Evolutionary conservation across 2,113 vertebrate species (phyloP).

Genomic region (Phrynosoma platyrhinos): DNA sequence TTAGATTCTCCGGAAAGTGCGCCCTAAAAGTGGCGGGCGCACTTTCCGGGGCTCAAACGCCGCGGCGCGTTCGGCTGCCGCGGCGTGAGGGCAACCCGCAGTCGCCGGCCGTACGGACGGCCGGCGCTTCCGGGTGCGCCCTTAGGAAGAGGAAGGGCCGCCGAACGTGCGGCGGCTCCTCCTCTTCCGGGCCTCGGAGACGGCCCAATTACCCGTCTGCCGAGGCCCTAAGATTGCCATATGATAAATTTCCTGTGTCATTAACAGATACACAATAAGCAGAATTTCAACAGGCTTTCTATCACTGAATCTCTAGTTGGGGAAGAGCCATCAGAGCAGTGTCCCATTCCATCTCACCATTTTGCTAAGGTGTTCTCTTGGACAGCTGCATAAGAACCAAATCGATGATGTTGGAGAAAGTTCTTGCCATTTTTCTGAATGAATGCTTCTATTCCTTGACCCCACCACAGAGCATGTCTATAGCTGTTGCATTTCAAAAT

Average conservation of each 20-base stretch:
- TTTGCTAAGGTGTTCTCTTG: slow-evolving; percentile 86
- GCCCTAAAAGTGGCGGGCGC: too few relatives aligned
- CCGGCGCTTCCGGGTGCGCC: too few relatives aligned
- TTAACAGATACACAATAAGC: neutral
- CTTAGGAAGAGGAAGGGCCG: too few relatives aligned
- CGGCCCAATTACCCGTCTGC: too few relatives aligned
- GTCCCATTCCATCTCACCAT: slow-evolving; percentile 81
- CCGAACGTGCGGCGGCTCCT: too few relatives aligned
- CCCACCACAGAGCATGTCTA: slow-evolving; percentile 96
- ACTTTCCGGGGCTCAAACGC: too few relatives aligned
- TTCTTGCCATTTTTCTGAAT: slow-evolving; percentile 84
- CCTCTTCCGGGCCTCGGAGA: too few relatives aligned
- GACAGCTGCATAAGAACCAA: slow-evolving; percentile 89
- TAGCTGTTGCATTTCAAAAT: slow-evolving; percentile 96
- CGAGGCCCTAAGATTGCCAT: neutral
- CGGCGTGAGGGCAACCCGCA: too few relatives aligned
- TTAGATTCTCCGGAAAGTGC: too few relatives aligned
- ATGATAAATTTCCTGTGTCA: neutral
- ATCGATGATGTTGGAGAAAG: slow-evolving; percentile 91
- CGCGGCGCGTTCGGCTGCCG: too few relatives aligned
- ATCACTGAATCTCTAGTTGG: neutral
- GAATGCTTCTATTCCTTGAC: slow-evolving; percentile 91
- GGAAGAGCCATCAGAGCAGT: neutral
- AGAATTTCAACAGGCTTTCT: neutral
- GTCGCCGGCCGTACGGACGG: too few relatives aligned